Evolutionary conservation across 2,113 vertebrate species (phyloP).

Genomic region (Myrmecophaga tridactyla): DNA sequence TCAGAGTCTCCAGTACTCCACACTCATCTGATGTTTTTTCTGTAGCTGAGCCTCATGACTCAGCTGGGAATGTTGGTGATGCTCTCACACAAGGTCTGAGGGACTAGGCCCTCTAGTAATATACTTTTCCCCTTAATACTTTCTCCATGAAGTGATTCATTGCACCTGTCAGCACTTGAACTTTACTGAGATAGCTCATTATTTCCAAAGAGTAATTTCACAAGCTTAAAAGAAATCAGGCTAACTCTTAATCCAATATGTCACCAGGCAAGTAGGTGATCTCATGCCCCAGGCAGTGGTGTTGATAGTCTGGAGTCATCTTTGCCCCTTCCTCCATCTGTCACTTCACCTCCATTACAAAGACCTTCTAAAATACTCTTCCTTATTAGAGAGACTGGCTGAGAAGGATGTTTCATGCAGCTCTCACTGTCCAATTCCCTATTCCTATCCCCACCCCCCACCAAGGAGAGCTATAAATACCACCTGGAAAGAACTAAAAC

Average conservation of each 20-base stretch:
- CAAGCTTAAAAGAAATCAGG: background rate
- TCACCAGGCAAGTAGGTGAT: background rate
- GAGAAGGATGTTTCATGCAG: background rate
- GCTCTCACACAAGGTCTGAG: background rate
- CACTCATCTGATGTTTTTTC: background rate
- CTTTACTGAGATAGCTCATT: background rate
- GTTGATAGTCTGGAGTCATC: background rate
- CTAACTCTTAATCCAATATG: background rate
- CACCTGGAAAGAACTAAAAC: background rate
- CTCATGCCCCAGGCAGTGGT: background rate
- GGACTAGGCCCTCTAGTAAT: background rate
- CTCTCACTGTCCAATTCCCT: background rate
- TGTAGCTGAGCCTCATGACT: background rate
- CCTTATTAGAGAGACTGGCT: background rate
- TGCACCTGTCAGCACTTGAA: background rate
- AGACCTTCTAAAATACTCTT: background rate
- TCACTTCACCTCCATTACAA: background rate
- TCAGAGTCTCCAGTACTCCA: background rate
- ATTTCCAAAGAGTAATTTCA: conserved; percentile 46
- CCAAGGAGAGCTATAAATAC: background rate
- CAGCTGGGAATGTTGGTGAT: background rate
- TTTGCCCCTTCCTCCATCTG: background rate
- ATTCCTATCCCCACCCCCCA: background rate
- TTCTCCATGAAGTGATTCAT: background rate
- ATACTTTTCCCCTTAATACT: background rate